These are phyloP conservation scores for Mesembrinibis cayennensis DNA, from an alignment of 2,113 vertebrate species.

Conservation along the genomic window DNA sequence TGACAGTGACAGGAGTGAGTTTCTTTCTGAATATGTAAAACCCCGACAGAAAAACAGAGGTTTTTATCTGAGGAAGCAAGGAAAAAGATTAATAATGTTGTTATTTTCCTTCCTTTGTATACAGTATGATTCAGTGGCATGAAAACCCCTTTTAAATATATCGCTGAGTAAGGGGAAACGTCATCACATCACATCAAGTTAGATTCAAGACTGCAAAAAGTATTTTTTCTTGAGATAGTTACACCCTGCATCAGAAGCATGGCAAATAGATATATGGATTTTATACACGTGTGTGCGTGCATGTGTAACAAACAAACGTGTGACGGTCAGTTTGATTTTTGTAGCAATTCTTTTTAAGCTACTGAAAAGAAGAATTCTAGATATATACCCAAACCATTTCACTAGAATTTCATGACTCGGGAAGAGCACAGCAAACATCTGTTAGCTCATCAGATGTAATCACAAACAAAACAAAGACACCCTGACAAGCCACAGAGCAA, in stretches of 20 bases:
- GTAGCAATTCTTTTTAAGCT: background rate
- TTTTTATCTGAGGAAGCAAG: background rate
- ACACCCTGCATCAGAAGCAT: background rate
- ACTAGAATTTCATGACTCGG: background rate
- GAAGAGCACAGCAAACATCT: background rate
- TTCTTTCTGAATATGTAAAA: background rate
- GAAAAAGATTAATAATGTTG: background rate
- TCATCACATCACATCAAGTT: background rate
- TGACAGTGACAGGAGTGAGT: background rate
- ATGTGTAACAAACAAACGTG: background rate
- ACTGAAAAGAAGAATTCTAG: background rate
- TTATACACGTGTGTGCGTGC: rapidly evolving
- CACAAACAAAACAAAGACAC: background rate
- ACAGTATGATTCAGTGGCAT: background rate
- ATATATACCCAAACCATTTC: background rate
- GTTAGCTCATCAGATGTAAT: background rate
- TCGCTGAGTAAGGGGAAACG: background rate
- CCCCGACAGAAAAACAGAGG: background rate
- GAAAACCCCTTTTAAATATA: background rate
- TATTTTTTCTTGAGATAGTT: background rate
- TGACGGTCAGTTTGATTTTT: background rate
- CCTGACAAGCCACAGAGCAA: background rate
- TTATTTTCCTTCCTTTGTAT: background rate
- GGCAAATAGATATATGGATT: background rate
- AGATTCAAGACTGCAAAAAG: background rate